Evolutionary conservation across 2,113 vertebrate genomes (phyloP), one percentile per base, ranked within the genome.

Genomic region (Leptosomus discolor): DNA sequence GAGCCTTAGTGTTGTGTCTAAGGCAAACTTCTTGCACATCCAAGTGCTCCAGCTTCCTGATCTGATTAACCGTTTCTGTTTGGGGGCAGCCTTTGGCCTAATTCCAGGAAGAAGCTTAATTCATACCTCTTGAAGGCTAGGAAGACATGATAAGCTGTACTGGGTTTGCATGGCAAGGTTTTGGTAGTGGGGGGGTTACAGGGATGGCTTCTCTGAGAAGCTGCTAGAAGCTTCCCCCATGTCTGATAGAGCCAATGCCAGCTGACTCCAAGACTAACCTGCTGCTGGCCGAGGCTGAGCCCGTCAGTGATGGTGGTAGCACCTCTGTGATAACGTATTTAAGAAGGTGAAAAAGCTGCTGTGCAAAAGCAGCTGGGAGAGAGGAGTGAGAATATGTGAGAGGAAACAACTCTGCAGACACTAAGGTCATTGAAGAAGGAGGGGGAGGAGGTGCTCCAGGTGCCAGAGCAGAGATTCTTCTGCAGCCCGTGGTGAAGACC

Each of bases 271-370:
- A 48, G 32, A 24, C 6, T 15, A 41, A n/a, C 36, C 32, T 29
- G 8, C 9, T 0, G 1, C 34, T 65, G 30, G 30, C 24, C 27
- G n/a, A 20, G 29, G 61, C 17, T 0, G 1, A 45, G 54, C 23
- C 13, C 48, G 9, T 41, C 82, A 58, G 30, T 0, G 0, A 13
- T 11, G 12, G 36, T 36, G 15, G 6, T 50, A 10, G 18, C 4
- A 3, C 29, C 18, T 76, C 64, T 67, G 50, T 20, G 27, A 14
- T 36, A 54, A 20, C 37, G 4, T 19, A 15, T 15, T 41, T 30
- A 27, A 41, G 56, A 58, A 23, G 14, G 21, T 15, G 5, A 22
- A 21, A 37, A 85, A n/a, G 15, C 23, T 56, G 11, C 30, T 84
- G 43, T 27, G 15, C 51, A 65, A 4, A 10, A 30, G 15, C 46